Percentiles rank a stretch among this genome's conserved stretches.
phyloP scores from a whole-genome alignment of 1,140 invertebrate genomes.

The Prorops nasuta region DNA sequence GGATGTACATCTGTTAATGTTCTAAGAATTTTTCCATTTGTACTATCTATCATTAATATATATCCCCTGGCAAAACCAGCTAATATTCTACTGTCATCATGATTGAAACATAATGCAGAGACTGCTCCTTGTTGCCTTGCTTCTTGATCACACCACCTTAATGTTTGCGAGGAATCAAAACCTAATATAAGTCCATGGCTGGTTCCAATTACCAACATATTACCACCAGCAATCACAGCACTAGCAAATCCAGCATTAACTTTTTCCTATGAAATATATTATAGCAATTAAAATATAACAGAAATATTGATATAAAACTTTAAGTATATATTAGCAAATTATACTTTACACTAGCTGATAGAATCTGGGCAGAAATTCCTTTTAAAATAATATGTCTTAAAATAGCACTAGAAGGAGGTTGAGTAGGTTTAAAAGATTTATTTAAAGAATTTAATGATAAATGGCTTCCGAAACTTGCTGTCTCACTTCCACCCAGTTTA shows the following conservation, averaged over 20 bases:
- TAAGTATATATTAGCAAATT: constrained; percentile 6
- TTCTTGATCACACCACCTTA: constrained; percentile 83
- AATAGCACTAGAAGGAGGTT: constrained; percentile 65
- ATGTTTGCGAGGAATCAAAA: constrained; percentile 81
- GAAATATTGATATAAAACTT: constrained; percentile 1
- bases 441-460: constrained; percentile 50
- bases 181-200: constrained; percentile 88
- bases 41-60: constrained; percentile 80
- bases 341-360: constrained; percentile 70
- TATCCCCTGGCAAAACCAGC: constrained; percentile 85
- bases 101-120: constrained; percentile 83
- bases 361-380: constrained; percentile 83
- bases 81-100: constrained; percentile 80
- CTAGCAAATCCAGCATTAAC: constrained; percentile 87
- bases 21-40: constrained; percentile 74
- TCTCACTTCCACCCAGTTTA: constrained; percentile 47
- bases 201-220: constrained; percentile 86
- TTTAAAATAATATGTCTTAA: constrained; percentile 79
- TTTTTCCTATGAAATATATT: constrained; percentile 65
- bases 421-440: constrained; percentile 47
- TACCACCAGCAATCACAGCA: constrained; percentile 72
- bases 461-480: constrained; percentile 49
- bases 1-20: constrained; percentile 83
- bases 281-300: neutral
- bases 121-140: constrained; percentile 76